phyloP scores from a whole-genome alignment of 2,888 invertebrate species.

The Coenonympha arcania region DNA sequence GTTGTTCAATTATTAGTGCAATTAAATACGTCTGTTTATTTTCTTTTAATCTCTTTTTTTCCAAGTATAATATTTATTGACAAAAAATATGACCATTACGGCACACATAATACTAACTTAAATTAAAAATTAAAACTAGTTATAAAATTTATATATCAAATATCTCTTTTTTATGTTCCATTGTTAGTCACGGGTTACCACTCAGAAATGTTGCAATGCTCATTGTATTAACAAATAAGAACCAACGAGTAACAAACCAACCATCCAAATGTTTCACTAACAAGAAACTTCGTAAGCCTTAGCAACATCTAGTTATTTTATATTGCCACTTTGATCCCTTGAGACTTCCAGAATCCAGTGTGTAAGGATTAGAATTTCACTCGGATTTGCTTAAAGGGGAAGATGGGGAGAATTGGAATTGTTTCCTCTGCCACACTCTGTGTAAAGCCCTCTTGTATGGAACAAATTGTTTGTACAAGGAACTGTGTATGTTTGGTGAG shows the following conservation, averaged over 20 bases:
- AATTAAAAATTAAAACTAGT: no score
- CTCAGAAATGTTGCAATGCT: no score
- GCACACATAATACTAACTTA: no score
- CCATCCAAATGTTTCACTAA: slow-evolving; percentile 8
- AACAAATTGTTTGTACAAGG: slow-evolving; percentile 43
- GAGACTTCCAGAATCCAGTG: slow-evolving; percentile 49
- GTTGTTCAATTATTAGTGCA: no score
- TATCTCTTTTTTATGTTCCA: no score
- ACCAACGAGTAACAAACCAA: not conserved
- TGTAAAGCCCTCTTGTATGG: slow-evolving; percentile 45
- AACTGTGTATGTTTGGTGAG: slow-evolving; percentile 36
- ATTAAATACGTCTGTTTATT: no score
- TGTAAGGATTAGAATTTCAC: slow-evolving; percentile 65
- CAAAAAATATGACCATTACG: no score
- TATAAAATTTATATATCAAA: no score
- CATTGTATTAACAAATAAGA: not conserved
- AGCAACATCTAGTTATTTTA: slow-evolving; percentile 32
- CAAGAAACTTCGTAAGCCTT: slow-evolving; percentile 14
- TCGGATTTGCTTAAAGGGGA: slow-evolving; percentile 63
- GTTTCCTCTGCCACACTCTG: slow-evolving; percentile 56
- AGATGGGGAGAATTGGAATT: slow-evolving; percentile 61
- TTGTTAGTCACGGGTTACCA: no score
- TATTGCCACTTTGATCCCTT: slow-evolving; percentile 45
- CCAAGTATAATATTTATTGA: no score
- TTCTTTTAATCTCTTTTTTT: no score